These are phyloP conservation scores for Coendou prehensilis DNA, from an alignment of 2,797 vertebrate species.

Conservation along the genomic window DNA sequence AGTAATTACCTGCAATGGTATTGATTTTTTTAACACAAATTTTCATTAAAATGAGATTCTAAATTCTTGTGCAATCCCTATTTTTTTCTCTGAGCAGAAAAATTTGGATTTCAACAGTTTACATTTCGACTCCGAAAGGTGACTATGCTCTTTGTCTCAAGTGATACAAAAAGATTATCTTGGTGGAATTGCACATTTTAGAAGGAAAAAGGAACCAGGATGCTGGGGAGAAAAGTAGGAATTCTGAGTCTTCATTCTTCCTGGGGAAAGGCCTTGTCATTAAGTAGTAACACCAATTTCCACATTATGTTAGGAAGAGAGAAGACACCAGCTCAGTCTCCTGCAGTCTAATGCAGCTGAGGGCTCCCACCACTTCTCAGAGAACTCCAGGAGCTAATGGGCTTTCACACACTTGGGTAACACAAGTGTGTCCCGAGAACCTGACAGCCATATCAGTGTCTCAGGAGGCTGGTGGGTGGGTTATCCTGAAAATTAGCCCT, in stretches of 20 bases:
- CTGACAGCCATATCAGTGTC: neutral
- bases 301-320: constrained; percentile 22
- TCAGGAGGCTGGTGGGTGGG: neutral
- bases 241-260: constrained; percentile 67
- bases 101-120: constrained; percentile 61
- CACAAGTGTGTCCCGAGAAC: constrained; percentile 11
- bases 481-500: constrained; percentile 57
- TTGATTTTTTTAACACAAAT: constrained; percentile 74
- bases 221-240: constrained; percentile 42
- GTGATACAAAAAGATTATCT: constrained; percentile 64
- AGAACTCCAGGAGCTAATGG: constrained; percentile 19
- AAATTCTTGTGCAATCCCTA: neutral
- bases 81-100: constrained; percentile 62
- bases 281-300: constrained; percentile 71
- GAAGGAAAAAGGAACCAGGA: constrained; percentile 52
- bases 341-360: neutral
- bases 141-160: constrained; percentile 54
- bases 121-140: constrained; percentile 63
- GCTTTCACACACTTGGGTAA: constrained; percentile 31
- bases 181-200: constrained; percentile 49
- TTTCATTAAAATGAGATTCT: constrained; percentile 75
- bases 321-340: neutral
- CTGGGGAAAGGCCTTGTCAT: constrained; percentile 52
- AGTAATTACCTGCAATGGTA: constrained; percentile 79
- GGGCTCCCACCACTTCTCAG: neutral